Base-by-base conservation (phyloP, 2,797 vertebrate species). In the Lerista edwardsae region DNA sequence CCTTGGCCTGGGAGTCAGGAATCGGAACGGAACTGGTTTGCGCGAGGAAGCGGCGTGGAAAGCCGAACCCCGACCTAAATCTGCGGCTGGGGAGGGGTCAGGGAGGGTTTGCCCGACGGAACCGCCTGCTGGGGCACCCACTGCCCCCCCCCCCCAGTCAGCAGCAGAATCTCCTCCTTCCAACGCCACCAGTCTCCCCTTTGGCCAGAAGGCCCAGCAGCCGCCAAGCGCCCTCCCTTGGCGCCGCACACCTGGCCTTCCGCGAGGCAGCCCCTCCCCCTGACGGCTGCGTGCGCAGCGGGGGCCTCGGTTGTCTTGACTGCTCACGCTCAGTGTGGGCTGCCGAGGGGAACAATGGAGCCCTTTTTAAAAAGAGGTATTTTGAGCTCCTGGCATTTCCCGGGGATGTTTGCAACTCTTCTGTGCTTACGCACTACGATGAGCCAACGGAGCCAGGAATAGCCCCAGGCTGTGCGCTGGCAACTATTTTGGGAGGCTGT, bases 11-110 rank as follows among this genome's bases (percentile, higher is more conserved):
- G 74, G 80, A 78, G 93, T 92, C 84, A 90, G 94, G 92, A 91
- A 92, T 94, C 93, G 92, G 91, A 93, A 79, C 67, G 82, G 94
- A 92, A 93, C 91, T 68, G 85, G 90, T 87, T 87, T 91, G 85
- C 80, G 80, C 79, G 91, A 87, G 83, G 78, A 86, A 82, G 88
- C 78, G 83, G 78, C 78, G 86, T 90, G 90, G 75, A 82, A 88
- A 79, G 1, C 83, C n/a, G n/a, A n/a, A n/a, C n/a, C n/a, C n/a
- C n/a, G n/a, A n/a, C n/a, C 74, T 71, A 44, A 44, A 44, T 44
- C 41, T 9, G 41, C 4, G 41, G 41, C 41, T 44, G 4, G 41
- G 41, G 41, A 9, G 41, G 9, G 41, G n/a, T n/a, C n/a, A n/a
- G n/a, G n/a, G n/a, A n/a, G n/a, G n/a, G n/a, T n/a, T n/a, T n/a